These are phyloP conservation scores for Poeciliopsis paucimaculata DNA, from an alignment of 2,797 vertebrate genomes.

Conservation along the genomic window DNA sequence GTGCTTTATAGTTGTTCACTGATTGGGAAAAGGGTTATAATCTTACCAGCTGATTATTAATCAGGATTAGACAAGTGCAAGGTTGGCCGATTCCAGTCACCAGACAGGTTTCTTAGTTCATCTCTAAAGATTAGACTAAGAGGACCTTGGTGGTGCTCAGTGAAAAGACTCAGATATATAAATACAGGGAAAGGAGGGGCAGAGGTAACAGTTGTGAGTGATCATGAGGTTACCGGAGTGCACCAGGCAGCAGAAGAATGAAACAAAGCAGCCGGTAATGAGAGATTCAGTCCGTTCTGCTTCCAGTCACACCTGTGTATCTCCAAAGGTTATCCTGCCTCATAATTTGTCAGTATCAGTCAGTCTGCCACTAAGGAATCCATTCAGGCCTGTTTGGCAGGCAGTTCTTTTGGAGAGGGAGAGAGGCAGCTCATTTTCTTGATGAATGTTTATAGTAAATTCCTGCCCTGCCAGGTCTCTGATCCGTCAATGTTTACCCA, in stretches of 20 bases:
- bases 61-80: constrained; percentile 1
- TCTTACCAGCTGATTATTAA: constrained; percentile 29
- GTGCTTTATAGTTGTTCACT: background rate
- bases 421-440: constrained; percentile 15
- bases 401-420: constrained; percentile 13
- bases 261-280: constrained; percentile 41
- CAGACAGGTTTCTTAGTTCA: background rate
- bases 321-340: constrained; percentile 10
- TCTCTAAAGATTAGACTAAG: background rate
- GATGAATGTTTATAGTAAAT: constrained; percentile 56
- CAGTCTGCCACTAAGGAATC: constrained; percentile 46
- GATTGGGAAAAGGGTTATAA: background rate
- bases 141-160: background rate
- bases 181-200: background rate
- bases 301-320: constrained; percentile 50
- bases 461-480: constrained; percentile 31
- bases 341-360: constrained; percentile 47
- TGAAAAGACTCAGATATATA: constrained; percentile 12
- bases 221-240: constrained; percentile 38
- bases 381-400: constrained; percentile 50
- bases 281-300: constrained; percentile 40
- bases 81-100: background rate
- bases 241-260: constrained; percentile 59
- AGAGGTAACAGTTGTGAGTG: constrained; percentile 16
- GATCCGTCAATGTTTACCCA: constrained; percentile 62